phyloP scores from a whole-genome alignment of 2,888 invertebrate genomes.

The Chrysodeixis includens region DNA sequence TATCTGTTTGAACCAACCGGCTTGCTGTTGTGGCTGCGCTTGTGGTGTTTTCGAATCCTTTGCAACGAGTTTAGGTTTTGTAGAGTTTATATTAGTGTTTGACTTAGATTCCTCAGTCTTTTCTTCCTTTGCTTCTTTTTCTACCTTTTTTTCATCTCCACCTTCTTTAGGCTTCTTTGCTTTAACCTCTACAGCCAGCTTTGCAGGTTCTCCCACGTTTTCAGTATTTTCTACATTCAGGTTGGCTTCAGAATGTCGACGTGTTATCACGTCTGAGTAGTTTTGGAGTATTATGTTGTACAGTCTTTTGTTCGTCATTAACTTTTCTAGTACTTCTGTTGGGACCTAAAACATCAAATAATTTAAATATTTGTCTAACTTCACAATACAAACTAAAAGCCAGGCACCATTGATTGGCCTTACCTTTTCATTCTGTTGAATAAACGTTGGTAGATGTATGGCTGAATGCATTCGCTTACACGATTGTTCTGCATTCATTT shows the following conservation, averaged over 20 bases:
- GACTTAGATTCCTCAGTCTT: slow-evolving; percentile 43
- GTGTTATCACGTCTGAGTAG: slow-evolving; percentile 91
- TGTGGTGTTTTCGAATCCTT: slow-evolving; percentile 46
- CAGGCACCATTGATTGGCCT: slow-evolving; percentile 12
- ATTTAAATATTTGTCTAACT: slow-evolving; percentile 11
- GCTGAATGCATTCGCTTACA: slow-evolving; percentile 90
- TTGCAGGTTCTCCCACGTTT: slow-evolving; percentile 70
- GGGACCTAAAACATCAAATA: slow-evolving; percentile 88
- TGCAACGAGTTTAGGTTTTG: slow-evolving; percentile 42
- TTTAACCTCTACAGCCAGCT: slow-evolving; percentile 69
- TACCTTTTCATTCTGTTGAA: slow-evolving; percentile 92
- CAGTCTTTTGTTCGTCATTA: slow-evolving; percentile 90
- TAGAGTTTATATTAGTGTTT: slow-evolving; percentile 47
- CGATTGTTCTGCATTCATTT: slow-evolving; percentile 81
- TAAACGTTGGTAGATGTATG: slow-evolving; percentile 93
- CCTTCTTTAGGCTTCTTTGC: slow-evolving; percentile 64
- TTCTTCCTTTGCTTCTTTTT: slow-evolving; percentile 48
- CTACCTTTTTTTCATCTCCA: slow-evolving; percentile 52
- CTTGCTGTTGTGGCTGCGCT: slow-evolving; percentile 53
- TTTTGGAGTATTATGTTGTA: slow-evolving; percentile 92
- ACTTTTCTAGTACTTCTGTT: slow-evolving; percentile 91
- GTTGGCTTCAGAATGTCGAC: slow-evolving; percentile 90
- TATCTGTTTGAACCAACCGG: slow-evolving; percentile 85
- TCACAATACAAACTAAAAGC: not conserved
- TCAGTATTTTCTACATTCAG: slow-evolving; percentile 71